Conservation (phyloP, 2,888 invertebrate species). For the Drosophila crucigera region DNA sequence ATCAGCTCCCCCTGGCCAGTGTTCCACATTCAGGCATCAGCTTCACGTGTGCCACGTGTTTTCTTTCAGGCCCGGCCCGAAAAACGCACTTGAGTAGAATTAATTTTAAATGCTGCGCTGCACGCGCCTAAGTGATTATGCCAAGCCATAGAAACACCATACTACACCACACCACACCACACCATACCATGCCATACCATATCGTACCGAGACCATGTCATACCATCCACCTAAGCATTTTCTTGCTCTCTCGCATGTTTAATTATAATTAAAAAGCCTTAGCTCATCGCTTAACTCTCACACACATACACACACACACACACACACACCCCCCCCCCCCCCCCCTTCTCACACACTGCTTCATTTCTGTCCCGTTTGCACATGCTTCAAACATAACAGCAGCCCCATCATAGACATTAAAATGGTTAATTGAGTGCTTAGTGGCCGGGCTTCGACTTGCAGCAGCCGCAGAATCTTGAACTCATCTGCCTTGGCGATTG, state of each 20-base stretch:
- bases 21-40: background rate
- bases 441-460: slow-evolving; percentile 50
- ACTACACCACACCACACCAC: background rate
- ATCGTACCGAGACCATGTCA: slow-evolving; percentile 9
- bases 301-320: background rate
- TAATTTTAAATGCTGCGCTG: slow-evolving; percentile 80
- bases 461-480: slow-evolving; percentile 49
- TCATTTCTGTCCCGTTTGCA: slow-evolving; percentile 17
- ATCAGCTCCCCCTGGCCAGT: background rate
- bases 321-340: background rate
- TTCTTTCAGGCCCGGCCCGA: slow-evolving; percentile 47
- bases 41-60: slow-evolving; percentile 62
- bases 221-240: slow-evolving; percentile 39
- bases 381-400: slow-evolving; percentile 53
- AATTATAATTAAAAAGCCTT: slow-evolving; percentile 79
- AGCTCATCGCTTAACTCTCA: slow-evolving; percentile 35
- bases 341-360: background rate
- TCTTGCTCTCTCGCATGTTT: slow-evolving; percentile 71
- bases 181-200: slow-evolving; percentile 18
- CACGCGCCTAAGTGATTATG: slow-evolving; percentile 82
- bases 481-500: slow-evolving; percentile 54
- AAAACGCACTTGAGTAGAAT: slow-evolving; percentile 82
- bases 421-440: slow-evolving; percentile 83
- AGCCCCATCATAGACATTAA: slow-evolving; percentile 71
- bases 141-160: slow-evolving; percentile 40